Conservation (phyloP, 1,140 invertebrate genomes). For the Dinoponera quadriceps region DNA sequence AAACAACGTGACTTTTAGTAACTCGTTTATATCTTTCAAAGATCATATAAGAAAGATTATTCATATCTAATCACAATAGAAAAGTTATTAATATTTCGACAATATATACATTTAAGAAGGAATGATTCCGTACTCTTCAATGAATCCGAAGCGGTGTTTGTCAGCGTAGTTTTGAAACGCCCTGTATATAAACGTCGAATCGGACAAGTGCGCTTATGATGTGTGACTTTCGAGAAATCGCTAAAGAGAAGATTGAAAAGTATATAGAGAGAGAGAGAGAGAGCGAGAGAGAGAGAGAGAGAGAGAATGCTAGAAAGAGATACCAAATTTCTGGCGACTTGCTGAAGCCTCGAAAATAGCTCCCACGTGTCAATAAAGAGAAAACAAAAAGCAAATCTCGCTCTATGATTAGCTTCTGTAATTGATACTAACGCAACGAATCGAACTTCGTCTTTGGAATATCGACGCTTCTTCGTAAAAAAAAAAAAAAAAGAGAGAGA, state of each 20-base stretch:
- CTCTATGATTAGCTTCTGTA: not conserved
- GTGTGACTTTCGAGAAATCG: constrained; percentile 40
- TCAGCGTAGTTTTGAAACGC: constrained; percentile 35
- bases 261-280: too few species aligned
- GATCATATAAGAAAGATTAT: constrained; percentile 10
- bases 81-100: constrained; percentile 36
- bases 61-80: constrained; percentile 36
- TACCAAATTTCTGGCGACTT: constrained; percentile 48
- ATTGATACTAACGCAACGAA: constrained; percentile 34
- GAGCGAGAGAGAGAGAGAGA: too few species aligned
- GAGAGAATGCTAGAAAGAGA: constrained; percentile 6
- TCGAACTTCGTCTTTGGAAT: constrained; percentile 2
- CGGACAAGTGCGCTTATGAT: constrained; percentile 68
- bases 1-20: constrained; percentile 24
- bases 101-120: constrained; percentile 28
- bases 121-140: constrained; percentile 23
- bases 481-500: not conserved
- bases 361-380: not conserved
- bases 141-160: constrained; percentile 32
- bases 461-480: not conserved
- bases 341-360: constrained; percentile 10
- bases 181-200: constrained; percentile 47
- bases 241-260: not conserved
- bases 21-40: constrained; percentile 5
- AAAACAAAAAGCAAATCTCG: not conserved